These are phyloP conservation scores for Morinoia aosen DNA, from an alignment of 2,888 invertebrate species.

Conservation along the genomic window DNA sequence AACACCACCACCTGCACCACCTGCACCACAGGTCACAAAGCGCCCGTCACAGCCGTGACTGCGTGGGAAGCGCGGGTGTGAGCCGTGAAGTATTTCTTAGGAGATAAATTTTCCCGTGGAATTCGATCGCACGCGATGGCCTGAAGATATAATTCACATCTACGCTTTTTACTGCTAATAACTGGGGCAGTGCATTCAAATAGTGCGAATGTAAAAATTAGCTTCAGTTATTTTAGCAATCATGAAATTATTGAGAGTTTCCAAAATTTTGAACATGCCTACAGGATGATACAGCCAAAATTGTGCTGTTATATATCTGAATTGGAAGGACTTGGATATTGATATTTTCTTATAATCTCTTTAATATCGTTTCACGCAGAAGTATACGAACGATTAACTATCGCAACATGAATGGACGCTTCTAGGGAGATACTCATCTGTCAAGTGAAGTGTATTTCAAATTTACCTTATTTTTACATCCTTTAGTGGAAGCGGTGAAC, in stretches of 20 bases:
- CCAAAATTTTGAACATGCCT: not conserved
- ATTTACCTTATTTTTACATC: no score
- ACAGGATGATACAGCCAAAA: no score
- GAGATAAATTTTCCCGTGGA: not conserved
- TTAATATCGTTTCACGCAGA: no score
- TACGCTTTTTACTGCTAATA: not conserved
- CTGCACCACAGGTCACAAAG: not conserved
- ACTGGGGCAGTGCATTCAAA: not conserved
- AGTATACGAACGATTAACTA: no score
- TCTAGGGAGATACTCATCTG: no score
- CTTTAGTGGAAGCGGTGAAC: no score
- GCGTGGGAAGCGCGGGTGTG: slow-evolving; percentile 23
- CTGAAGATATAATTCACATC: not conserved
- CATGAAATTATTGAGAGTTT: not conserved
- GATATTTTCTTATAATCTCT: no score
- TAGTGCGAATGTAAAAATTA: not conserved
- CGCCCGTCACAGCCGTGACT: not conserved
- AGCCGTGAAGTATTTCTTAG: not conserved
- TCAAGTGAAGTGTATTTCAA: no score
- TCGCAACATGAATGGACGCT: no score
- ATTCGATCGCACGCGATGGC: not conserved
- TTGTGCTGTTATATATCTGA: no score
- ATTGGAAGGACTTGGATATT: no score
- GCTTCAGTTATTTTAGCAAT: not conserved
- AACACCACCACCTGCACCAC: not conserved